These are phyloP conservation scores for Acanthopleura granulata DNA, from an alignment of 2,888 invertebrate genomes.

Conservation along the genomic window DNA sequence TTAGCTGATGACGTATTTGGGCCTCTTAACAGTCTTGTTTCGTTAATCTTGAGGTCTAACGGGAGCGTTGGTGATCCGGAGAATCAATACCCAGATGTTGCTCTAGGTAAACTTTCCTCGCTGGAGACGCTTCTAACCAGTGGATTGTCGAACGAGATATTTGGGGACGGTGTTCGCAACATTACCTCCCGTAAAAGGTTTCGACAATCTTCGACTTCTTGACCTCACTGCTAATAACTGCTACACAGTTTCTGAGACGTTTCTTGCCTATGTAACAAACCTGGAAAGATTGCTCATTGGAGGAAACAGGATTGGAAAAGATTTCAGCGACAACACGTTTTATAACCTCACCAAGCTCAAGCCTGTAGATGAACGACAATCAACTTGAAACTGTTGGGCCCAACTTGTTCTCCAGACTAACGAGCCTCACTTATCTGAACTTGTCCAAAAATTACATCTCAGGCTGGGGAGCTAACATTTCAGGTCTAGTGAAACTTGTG, in stretches of 20 bases:
- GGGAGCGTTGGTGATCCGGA: background rate
- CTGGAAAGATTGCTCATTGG: constrained; percentile 20
- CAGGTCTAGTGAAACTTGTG: constrained; percentile 11
- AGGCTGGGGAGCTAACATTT: constrained; percentile 16
- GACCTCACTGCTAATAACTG: constrained; percentile 33
- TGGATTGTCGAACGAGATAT: background rate
- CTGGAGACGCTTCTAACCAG: background rate
- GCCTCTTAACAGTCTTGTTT: background rate
- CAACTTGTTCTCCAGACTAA: constrained; percentile 23
- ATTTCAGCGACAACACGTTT: background rate
- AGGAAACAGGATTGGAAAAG: background rate
- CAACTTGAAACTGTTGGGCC: constrained; percentile 6
- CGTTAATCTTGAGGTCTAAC: background rate
- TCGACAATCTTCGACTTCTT: constrained; percentile 24
- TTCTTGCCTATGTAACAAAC: constrained; percentile 24
- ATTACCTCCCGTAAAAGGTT: constrained; percentile 21
- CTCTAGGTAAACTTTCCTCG: background rate
- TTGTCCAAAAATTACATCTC: constrained; percentile 22
- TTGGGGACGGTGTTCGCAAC: background rate
- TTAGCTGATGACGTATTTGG: background rate
- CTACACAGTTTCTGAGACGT: constrained; percentile 12
- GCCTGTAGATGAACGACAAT: constrained; percentile 27
- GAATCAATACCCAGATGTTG: background rate
- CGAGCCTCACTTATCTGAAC: constrained; percentile 22
- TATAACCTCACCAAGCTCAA: constrained; percentile 10